Percentiles rank a stretch among this genome's conserved stretches.
These are phyloP conservation scores for Aphidius colemani DNA, from an alignment of 2,888 invertebrate genomes.

Conservation along the genomic window DNA sequence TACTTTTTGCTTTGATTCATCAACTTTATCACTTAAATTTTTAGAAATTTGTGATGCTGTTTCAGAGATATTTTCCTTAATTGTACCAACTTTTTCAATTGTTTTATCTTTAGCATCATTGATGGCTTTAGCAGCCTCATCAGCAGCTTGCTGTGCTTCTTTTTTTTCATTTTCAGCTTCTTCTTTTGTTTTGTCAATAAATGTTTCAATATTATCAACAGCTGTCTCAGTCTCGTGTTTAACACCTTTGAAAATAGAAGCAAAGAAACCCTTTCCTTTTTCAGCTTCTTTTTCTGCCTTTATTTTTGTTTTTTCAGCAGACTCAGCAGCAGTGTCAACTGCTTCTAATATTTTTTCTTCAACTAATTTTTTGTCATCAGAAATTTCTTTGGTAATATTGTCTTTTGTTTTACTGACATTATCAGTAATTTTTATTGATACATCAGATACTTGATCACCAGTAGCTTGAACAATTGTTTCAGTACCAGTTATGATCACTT, in stretches of 20 bases:
- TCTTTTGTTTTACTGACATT: conserved; percentile 33
- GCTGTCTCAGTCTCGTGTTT: background rate
- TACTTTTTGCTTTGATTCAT: conserved; percentile 16
- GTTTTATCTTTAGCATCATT: conserved; percentile 22
- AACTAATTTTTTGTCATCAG: conserved; percentile 58
- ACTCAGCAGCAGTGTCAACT: conserved; percentile 11
- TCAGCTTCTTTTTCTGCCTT: conserved; percentile 59
- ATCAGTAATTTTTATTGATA: conserved; percentile 30
- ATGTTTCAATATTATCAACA: conserved; percentile 32
- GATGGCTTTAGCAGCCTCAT: conserved; percentile 23
- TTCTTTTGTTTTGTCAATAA: conserved; percentile 29
- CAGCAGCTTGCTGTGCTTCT: background rate
- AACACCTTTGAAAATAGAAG: conserved; percentile 45
- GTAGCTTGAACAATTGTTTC: conserved; percentile 36
- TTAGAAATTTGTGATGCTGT: no score
- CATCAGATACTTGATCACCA: conserved; percentile 22
- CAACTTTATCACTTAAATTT: no score
- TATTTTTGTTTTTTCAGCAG: conserved; percentile 61
- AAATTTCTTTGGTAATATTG: conserved; percentile 34
- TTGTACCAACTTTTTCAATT: conserved; percentile 23
- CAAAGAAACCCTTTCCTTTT: conserved; percentile 7
- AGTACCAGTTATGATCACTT: conserved; percentile 23
- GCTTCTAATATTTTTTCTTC: conserved; percentile 57
- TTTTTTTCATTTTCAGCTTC: conserved; percentile 10
- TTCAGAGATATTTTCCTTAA: conserved; percentile 19